Percentiles rank a stretch among this genome's conserved stretches.
These are phyloP conservation scores for Eupeodes latifasciatus DNA, from an alignment of 2,888 invertebrate species.

Conservation along the genomic window DNA sequence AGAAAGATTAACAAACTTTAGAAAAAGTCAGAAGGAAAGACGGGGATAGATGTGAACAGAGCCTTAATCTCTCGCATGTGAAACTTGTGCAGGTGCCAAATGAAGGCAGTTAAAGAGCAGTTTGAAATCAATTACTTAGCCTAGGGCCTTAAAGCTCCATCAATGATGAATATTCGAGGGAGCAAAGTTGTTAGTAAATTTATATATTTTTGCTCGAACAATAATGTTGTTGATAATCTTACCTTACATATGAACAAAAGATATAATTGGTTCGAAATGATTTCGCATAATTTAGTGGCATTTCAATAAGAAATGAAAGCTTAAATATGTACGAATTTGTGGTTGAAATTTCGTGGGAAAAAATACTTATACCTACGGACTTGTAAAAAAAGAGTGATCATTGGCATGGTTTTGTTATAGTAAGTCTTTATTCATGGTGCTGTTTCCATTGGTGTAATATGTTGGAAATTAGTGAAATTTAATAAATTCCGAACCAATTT, in stretches of 20 bases:
- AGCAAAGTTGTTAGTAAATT: neutral
- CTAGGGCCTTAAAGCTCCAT: slow-evolving; percentile 21
- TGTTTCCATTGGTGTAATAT: neutral
- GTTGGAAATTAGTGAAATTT: too few relatives aligned
- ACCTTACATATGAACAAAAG: slow-evolving; percentile 46
- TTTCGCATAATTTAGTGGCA: slow-evolving; percentile 51
- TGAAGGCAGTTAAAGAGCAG: slow-evolving; percentile 44
- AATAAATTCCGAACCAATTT: too few relatives aligned
- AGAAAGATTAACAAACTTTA: slow-evolving; percentile 14
- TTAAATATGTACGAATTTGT: neutral
- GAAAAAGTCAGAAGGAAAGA: neutral
- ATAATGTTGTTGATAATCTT: slow-evolving; percentile 39
- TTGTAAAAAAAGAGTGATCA: neutral
- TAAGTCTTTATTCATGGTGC: neutral
- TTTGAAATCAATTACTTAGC: slow-evolving; percentile 71
- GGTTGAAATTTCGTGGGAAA: slow-evolving; percentile 30
- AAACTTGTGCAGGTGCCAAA: slow-evolving; percentile 33
- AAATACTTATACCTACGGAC: neutral
- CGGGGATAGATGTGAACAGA: neutral
- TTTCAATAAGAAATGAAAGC: slow-evolving; percentile 19
- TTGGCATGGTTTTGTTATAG: neutral
- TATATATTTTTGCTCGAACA: slow-evolving; percentile 20
- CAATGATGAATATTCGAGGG: neutral
- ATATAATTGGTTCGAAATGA: slow-evolving; percentile 54
- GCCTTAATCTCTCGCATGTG: slow-evolving; percentile 3